Conservation (phyloP, 2,113 vertebrate species). For the Orycteropus afer region DNA sequence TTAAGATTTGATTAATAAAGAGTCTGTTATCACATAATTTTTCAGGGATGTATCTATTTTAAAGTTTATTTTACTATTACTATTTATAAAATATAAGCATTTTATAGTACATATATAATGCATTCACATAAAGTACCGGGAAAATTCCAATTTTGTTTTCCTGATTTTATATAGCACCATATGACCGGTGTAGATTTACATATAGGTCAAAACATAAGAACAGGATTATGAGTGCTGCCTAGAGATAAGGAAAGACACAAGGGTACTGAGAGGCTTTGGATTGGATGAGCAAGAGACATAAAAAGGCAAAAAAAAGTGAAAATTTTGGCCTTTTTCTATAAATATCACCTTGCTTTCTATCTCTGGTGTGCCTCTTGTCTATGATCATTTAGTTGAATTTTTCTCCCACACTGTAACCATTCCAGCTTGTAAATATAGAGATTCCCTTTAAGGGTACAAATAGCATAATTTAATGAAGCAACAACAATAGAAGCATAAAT, state of each 20-base stretch:
- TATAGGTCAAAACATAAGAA: conserved; percentile 32
- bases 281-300: conserved; percentile 33
- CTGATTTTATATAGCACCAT: neutral
- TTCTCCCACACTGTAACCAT: conserved; percentile 42
- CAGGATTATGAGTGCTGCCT: conserved; percentile 3
- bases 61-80: conserved; percentile 33
- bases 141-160: conserved; percentile 45
- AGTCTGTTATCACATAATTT: conserved; percentile 12
- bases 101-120: neutral
- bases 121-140: neutral
- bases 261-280: conserved; percentile 9
- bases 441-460: conserved; percentile 61
- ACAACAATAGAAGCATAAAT: conserved; percentile 46
- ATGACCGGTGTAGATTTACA: conserved; percentile 15
- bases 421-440: conserved; percentile 52
- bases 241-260: neutral
- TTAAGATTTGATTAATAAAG: conserved; percentile 41
- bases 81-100: conserved; percentile 44
- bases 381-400: conserved; percentile 51
- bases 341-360: conserved; percentile 53
- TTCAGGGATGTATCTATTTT: conserved; percentile 22
- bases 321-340: conserved; percentile 52
- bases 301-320: conserved; percentile 51
- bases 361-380: conserved; percentile 4
- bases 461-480: conserved; percentile 56